Evolutionary conservation across 2,797 vertebrate species (phyloP), one percentile per base, ranked within the genome.

Genomic region (Epinephelus coioides): DNA sequence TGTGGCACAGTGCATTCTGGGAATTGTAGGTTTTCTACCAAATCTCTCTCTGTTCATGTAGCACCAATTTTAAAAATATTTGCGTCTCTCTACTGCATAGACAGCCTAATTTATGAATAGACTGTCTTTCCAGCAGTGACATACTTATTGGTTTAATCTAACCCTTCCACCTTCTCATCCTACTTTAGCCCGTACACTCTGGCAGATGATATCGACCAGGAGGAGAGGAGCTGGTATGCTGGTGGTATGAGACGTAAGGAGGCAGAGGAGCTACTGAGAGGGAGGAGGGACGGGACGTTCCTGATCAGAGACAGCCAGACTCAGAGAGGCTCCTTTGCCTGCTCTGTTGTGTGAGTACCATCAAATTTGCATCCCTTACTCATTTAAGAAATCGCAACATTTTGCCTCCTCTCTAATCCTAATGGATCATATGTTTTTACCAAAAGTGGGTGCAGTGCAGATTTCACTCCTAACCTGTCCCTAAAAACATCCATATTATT

Each of bases 231-330:
- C 1, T 98, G 97, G 97, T 98, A 97, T 0, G 97, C 96, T 81
- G 97, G 97, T 21, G 95, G 96, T 71, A 97, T 98, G 95, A 97
- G 96, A 89, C 96, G 97, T 0, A 91, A 93, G 54, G 96, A 97
- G 87, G 97, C 97, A 0, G 97, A 97, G 73, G 97, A 97, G 87
- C 96, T 98, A 94, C 95, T 98, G 76, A 93, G 83, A 0, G 97
- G 96, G 60, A 95, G 94, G 78, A 89, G 95, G 0, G 95, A 98
- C 0, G 97, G 97, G 40, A 98, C 97, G 63, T 98, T 98, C 93
- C 94, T 98, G 43, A 97, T 98, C 92, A 96, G 97, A 0, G 97
- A 98, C 92, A 98, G 97, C 90, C 94, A 95, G 81, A 96, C 97
- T 83, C 97, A 97, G 94, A 96, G 94, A 60, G 97, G 97, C 25